phyloP scores from a whole-genome alignment of 2,797 vertebrate genomes.

The Apogon hyalosoma region DNA sequence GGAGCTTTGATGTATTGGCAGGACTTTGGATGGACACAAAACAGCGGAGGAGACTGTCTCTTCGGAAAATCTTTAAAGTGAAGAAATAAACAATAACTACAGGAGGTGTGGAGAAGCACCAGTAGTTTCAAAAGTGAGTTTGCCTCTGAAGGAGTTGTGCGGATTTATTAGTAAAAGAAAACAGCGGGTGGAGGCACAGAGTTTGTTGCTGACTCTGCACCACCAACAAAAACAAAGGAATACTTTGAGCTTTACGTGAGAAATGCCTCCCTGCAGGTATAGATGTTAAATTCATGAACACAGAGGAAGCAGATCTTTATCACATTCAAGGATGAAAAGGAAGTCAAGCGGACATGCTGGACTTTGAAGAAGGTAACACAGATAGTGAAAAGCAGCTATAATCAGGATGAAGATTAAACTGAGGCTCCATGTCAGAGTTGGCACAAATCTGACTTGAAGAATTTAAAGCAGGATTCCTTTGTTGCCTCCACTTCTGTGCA shows the following conservation, averaged over 20 bases:
- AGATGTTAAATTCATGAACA: slow-evolving; percentile 72
- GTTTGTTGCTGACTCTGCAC: slow-evolving; percentile 58
- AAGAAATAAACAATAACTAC: slow-evolving; percentile 25
- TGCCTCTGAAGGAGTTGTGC: slow-evolving; percentile 15
- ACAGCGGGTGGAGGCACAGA: slow-evolving; percentile 12
- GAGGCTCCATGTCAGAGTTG: slow-evolving; percentile 46
- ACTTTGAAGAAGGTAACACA: slow-evolving; percentile 52
- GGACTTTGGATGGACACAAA: slow-evolving; percentile 3
- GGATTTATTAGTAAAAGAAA: slow-evolving; percentile 42
- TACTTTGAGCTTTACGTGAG: slow-evolving; percentile 37
- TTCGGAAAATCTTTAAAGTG: slow-evolving; percentile 8
- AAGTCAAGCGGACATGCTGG: slow-evolving; percentile 30
- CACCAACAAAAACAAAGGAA: slow-evolving; percentile 42
- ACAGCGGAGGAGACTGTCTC: slow-evolving; percentile 19
- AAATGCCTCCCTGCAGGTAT: slow-evolving; percentile 50
- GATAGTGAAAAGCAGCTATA: slow-evolving; percentile 43
- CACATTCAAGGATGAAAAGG: slow-evolving; percentile 49
- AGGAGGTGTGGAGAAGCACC: slow-evolving; percentile 9
- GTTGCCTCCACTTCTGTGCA: slow-evolving; percentile 27
- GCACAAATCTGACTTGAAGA: slow-evolving; percentile 56
- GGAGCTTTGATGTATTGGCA: slow-evolving; percentile 13
- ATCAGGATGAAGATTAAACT: slow-evolving; percentile 61
- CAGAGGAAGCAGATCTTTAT: slow-evolving; percentile 62
- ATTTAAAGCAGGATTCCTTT: slow-evolving; percentile 43
- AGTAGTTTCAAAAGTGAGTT: slow-evolving; percentile 18